Percentiles rank a stretch among this genome's conserved stretches.
Evolutionary conservation across 1,140 invertebrate genomes (phyloP).

Genomic region (Drosophila paulistorum): DNA sequence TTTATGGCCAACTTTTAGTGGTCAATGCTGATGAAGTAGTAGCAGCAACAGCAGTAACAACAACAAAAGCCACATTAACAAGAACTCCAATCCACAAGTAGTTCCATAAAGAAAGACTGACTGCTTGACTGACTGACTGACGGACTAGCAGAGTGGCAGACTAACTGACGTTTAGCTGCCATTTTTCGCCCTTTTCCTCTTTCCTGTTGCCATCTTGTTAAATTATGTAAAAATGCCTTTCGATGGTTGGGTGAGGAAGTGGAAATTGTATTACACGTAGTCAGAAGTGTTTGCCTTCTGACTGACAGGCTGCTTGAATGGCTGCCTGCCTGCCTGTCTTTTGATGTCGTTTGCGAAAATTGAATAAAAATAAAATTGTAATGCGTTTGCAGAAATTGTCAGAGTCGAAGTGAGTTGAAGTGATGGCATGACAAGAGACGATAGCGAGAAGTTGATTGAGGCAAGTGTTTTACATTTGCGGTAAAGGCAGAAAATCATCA

Average conservation of each 20-base stretch:
- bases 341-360: slow-evolving; percentile 24
- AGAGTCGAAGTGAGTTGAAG: not conserved
- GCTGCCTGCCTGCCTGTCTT: slow-evolving; percentile 2
- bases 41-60: slow-evolving; percentile 4
- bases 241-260: slow-evolving; percentile 7
- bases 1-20: slow-evolving; percentile 24
- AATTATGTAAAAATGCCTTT: slow-evolving; percentile 19
- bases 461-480: slow-evolving; percentile 11
- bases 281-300: slow-evolving; percentile 3
- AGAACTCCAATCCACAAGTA: slow-evolving; percentile 21
- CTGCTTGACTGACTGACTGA: not conserved
- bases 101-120: slow-evolving; percentile 8
- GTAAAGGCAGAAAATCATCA: slow-evolving; percentile 7
- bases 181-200: slow-evolving; percentile 4
- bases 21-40: slow-evolving; percentile 14
- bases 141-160: not conserved
- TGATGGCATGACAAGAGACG: not conserved
- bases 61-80: slow-evolving; percentile 14
- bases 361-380: slow-evolving; percentile 26
- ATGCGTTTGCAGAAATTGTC: slow-evolving; percentile 23
- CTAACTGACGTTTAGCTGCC: slow-evolving; percentile 11
- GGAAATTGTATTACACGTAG: slow-evolving; percentile 21
- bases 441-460: not conserved
- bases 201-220: slow-evolving; percentile 16
- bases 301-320: not conserved